Conservation (phyloP, 2,888 invertebrate species). For the Gari tellinella region DNA sequence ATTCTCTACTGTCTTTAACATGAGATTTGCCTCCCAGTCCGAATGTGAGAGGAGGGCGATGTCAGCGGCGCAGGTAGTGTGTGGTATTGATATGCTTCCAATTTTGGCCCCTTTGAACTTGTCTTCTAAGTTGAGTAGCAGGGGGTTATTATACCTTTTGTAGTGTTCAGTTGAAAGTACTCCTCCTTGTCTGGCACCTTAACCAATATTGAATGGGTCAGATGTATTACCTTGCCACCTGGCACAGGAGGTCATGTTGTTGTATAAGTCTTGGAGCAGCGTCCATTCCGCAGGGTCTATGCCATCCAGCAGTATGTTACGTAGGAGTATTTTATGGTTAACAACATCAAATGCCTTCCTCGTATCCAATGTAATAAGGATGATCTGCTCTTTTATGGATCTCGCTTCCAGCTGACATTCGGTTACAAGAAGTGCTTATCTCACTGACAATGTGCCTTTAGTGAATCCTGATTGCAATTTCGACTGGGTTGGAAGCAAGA, state of each 20-base stretch:
- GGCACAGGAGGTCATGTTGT: background rate
- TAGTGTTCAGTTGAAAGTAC: constrained; percentile 16
- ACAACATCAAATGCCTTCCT: constrained; percentile 9
- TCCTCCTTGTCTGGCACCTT: constrained; percentile 17
- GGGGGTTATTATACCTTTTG: constrained; percentile 17
- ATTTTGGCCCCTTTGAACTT: background rate
- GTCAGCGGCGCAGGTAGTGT: constrained; percentile 10
- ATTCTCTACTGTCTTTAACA: background rate
- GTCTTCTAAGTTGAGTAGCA: constrained; percentile 10
- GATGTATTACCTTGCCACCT: background rate
- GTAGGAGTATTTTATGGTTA: background rate
- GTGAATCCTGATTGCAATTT: background rate
- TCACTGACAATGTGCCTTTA: background rate
- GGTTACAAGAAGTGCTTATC: background rate
- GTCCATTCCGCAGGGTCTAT: background rate
- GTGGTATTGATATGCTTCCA: constrained; percentile 8
- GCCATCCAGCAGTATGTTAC: background rate
- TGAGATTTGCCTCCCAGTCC: background rate
- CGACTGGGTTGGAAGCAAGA: background rate
- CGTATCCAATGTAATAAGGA: background rate
- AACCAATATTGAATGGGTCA: background rate
- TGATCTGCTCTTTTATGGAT: background rate
- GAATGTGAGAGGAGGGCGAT: constrained; percentile 3
- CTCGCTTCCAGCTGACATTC: constrained; percentile 7
- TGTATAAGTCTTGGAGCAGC: background rate